Evolutionary conservation across 2,113 vertebrate genomes (phyloP), one percentile per base, ranked within the genome.

Genomic region (Elanus axillaris): DNA sequence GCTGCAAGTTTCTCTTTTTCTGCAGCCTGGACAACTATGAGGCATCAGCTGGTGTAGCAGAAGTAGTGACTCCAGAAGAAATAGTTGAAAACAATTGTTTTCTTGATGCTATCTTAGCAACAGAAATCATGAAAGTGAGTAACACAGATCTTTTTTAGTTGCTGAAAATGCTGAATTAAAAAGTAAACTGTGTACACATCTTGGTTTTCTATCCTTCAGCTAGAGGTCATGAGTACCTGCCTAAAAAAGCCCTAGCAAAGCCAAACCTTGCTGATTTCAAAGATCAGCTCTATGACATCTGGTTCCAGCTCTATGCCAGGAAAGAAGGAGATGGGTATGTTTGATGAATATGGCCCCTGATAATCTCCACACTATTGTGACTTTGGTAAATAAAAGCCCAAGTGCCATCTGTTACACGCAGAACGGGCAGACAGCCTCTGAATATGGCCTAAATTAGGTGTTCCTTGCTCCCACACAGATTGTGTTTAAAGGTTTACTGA

Each of bases 1-100:
- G 36, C 40, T 91, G 40, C 60, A 80, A 60, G 59, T 40, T 84
- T 62, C 21, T 93, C 56, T 93, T 94, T 90, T 83, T 56, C 75
- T 92, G 16, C 77, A 99, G 99, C 98, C 52, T 99, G 98, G 98
- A 99, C 97, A 99, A 99, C 95, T 99, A 98, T 69, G 98, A 98
- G 97, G 88, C 89, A 91, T 98, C 98, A 64, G 98, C 98, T 0
- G 98, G 98, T 6, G 93, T 98, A 47, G 93, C 97, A 50, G 98
- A 98, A 97, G 98, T 96, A 1, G 98, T 98, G 59, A 99, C 98
- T 7, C 78, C 95, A 19, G 97, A 99, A 93, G 98, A 99, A 96
- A 89, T 96, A 45, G 76, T 47, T 47, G 99, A 98, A 97, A 98
- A 98, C 86, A 81, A 94, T 47, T 26, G 89, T 43, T 99, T 99